Conservation (phyloP, 2,797 vertebrate genomes). For the Sebastes oblongus region DNA sequence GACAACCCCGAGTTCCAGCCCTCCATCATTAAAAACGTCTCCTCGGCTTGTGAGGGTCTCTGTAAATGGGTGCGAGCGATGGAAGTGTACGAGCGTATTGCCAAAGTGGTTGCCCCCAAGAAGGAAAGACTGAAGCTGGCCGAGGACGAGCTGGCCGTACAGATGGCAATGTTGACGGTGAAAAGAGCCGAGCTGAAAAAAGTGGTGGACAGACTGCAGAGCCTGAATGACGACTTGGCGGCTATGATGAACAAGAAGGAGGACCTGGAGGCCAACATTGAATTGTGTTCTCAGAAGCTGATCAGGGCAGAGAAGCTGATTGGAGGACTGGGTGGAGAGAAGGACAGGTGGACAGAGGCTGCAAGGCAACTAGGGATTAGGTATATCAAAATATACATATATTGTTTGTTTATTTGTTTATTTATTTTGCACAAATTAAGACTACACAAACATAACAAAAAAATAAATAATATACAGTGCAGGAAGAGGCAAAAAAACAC, state of each 20-base stretch:
- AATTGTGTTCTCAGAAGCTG: constrained; percentile 91
- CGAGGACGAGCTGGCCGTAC: constrained; percentile 79
- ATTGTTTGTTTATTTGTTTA: neutral
- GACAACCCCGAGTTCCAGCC: constrained; percentile 91
- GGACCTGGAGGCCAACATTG: constrained; percentile 88
- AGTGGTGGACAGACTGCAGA: constrained; percentile 86
- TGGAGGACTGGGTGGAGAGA: constrained; percentile 93
- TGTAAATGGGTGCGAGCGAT: constrained; percentile 96
- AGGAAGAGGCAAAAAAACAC: too few species aligned
- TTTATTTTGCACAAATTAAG: neutral
- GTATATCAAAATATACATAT: constrained; percentile 25
- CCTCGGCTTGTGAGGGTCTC: constrained; percentile 93
- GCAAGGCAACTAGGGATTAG: constrained; percentile 81
- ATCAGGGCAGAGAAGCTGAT: constrained; percentile 91
- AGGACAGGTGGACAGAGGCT: constrained; percentile 93
- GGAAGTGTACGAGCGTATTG: constrained; percentile 91
- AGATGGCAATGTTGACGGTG: constrained; percentile 85
- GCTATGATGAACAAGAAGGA: constrained; percentile 87
- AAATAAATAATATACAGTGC: neutral
- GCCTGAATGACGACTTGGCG: constrained; percentile 86
- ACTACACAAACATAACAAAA: neutral
- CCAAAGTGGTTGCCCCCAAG: constrained; percentile 92
- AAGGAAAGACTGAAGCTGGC: constrained; percentile 85
- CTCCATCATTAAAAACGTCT: constrained; percentile 90
- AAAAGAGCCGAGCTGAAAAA: constrained; percentile 90